Conservation (phyloP, 2,797 vertebrate genomes). For the Crypturellus tataupa region DNA sequence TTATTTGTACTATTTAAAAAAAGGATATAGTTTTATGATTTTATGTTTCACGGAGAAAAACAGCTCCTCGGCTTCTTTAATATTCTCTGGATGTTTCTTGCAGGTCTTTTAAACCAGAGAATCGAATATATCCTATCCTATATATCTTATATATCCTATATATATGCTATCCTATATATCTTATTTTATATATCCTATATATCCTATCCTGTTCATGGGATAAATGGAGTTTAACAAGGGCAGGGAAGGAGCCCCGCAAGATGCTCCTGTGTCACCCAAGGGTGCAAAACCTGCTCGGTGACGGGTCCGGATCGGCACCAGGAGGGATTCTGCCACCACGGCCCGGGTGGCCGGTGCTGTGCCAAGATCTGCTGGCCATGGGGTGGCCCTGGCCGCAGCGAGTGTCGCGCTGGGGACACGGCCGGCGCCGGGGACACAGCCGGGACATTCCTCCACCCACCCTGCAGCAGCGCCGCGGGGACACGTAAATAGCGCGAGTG, state of each 20-base stretch:
- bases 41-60: conserved; percentile 56
- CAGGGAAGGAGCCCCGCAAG: not conserved
- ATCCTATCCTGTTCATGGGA: not conserved
- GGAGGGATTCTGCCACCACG: not conserved
- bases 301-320: not conserved
- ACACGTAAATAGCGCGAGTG: not conserved
- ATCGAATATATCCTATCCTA: not conserved
- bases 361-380: not conserved
- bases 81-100: conserved; percentile 19
- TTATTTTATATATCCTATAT: not conserved
- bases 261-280: rapidly evolving
- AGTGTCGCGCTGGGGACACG: not conserved
- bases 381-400: not conserved
- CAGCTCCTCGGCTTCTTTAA: conserved; percentile 13
- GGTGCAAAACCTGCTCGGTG: not conserved
- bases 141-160: not conserved
- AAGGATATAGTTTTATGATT: conserved; percentile 73
- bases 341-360: no score
- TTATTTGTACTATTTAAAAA: conserved; percentile 77
- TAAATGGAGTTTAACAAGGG: not conserved
- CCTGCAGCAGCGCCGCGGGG: not conserved
- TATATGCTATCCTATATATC: no score
- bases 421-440: not conserved
- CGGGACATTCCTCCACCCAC: not conserved
- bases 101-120: not conserved